Evolutionary conservation across 2,113 vertebrate genomes (phyloP), one percentile per base, ranked within the genome.

Genomic region (Dicerorhinus sumatrensis): DNA sequence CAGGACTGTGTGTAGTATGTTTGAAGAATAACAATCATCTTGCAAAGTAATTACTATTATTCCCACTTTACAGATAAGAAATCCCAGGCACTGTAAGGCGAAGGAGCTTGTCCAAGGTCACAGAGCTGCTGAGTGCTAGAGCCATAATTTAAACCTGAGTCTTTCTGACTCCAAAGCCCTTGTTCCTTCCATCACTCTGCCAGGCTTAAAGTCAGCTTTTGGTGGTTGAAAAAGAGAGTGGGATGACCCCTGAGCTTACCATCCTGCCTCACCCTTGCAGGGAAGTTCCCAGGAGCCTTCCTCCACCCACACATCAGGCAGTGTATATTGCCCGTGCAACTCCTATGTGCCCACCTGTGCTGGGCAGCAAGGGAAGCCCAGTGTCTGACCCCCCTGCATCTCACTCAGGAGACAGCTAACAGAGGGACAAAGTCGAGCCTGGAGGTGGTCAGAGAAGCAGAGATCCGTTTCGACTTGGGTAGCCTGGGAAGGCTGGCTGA

Each of bases 271-370:
- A 8, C 18, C 65, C 5, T 27, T 33, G 51, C 42, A 2, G 23
- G 73, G 20, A 58, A 16, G 29, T 67, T 72, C 31, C 39, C 89
- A 33, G 48, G 62, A 70, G 36, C 18, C 10, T 65, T 67, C 60
- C 42, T 85, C 17, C 48, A 73, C 18, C 13, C 21, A 0, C 31
- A 31, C 3, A 20, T 6, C 42, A 42, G 39, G 60, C 4, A 20
- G 39, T 0, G 12, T 3, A 6, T 36, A 6, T 5, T n/a, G 73
- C 42, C 20, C 14, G 23, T 73, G 25, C 5, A 23, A 14, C 4
- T 7, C 12, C 21, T 4, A 27, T 29, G 33, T 16, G 23, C 11
- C 62, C 33, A 16, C 3, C 0, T 56, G 65, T 4, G 31, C 18
- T 3, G 13, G 69, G 23, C 21, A 16, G n/a, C 58, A 7, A 88